Conservation (phyloP, 1,140 invertebrate species). For the Drosophila ohnishii region DNA sequence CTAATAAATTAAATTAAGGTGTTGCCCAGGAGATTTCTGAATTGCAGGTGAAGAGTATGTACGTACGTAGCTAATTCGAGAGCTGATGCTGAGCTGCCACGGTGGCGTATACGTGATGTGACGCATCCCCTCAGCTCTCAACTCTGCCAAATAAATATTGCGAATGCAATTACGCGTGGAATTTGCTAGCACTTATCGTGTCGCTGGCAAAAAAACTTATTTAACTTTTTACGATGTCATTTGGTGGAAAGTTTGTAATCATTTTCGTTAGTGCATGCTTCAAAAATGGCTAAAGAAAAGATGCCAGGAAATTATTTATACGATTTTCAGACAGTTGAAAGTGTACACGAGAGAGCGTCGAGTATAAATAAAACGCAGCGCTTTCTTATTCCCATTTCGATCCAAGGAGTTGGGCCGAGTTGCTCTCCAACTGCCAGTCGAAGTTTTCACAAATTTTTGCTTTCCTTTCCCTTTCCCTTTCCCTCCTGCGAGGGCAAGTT, state of each 20-base stretch:
- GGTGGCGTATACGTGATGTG: slow-evolving; percentile 14
- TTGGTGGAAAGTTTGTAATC: slow-evolving; percentile 74
- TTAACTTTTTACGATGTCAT: slow-evolving; percentile 79
- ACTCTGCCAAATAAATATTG: slow-evolving; percentile 64
- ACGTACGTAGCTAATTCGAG: slow-evolving; percentile 11
- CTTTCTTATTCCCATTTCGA: slow-evolving; percentile 14
- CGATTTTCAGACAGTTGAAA: slow-evolving; percentile 65
- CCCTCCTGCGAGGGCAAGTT: not conserved
- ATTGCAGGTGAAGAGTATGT: not conserved
- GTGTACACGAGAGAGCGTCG: slow-evolving; percentile 18
- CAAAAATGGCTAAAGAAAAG: slow-evolving; percentile 61
- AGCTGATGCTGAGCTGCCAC: not conserved
- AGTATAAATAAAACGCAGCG: slow-evolving; percentile 58
- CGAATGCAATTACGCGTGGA: slow-evolving; percentile 76
- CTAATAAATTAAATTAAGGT: slow-evolving; percentile 44
- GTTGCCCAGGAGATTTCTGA: slow-evolving; percentile 34
- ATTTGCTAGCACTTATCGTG: slow-evolving; percentile 70
- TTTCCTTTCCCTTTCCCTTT: not conserved
- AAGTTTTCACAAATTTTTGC: slow-evolving; percentile 50
- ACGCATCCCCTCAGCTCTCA: not conserved
- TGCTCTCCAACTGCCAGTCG: slow-evolving; percentile 39
- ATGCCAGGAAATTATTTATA: slow-evolving; percentile 73
- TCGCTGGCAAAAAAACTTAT: slow-evolving; percentile 55
- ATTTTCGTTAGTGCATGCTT: slow-evolving; percentile 72
- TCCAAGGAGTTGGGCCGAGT: slow-evolving; percentile 10